Percentiles rank a stretch among this genome's conserved stretches.
phyloP scores from a whole-genome alignment of 2,888 invertebrate genomes.

The Spodoptera picta region DNA sequence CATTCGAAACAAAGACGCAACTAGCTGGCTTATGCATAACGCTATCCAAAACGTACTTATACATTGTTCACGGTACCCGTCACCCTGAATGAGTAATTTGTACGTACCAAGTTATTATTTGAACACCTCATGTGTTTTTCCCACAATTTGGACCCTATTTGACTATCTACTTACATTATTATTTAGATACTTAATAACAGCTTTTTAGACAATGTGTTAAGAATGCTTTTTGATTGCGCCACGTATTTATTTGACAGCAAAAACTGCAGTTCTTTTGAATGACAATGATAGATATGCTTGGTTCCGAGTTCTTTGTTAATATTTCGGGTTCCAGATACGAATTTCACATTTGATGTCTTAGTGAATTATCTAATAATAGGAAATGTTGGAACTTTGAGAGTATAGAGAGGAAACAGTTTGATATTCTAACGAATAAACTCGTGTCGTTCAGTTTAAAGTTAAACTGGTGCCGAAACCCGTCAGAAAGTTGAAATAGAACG shows the following conservation, averaged over 20 bases:
- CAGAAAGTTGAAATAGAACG: slow-evolving; percentile 40
- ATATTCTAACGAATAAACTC: slow-evolving; percentile 20
- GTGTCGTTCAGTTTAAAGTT: slow-evolving; percentile 22
- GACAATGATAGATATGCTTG: slow-evolving; percentile 79
- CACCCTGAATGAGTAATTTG: slow-evolving; percentile 77
- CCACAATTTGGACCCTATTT: slow-evolving; percentile 71
- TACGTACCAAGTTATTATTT: slow-evolving; percentile 73
- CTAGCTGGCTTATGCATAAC: slow-evolving; percentile 56
- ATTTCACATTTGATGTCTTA: slow-evolving; percentile 21
- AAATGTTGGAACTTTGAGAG: slow-evolving; percentile 23
- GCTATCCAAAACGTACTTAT: slow-evolving; percentile 68
- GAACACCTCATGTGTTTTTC: slow-evolving; percentile 73
- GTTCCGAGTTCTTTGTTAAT: slow-evolving; percentile 56
- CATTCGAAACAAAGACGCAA: slow-evolving; percentile 35
- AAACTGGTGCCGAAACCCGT: slow-evolving; percentile 5
- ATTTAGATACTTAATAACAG: slow-evolving; percentile 14
- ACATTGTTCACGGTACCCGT: slow-evolving; percentile 81
- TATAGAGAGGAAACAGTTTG: neutral
- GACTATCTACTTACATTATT: slow-evolving; percentile 12
- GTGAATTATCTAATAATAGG: slow-evolving; percentile 16
- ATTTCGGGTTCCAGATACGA: slow-evolving; percentile 43
- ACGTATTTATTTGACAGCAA: slow-evolving; percentile 29
- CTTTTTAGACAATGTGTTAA: slow-evolving; percentile 47
- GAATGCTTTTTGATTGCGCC: slow-evolving; percentile 43
- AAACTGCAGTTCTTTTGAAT: slow-evolving; percentile 57